Percentiles rank a stretch among this genome's conserved stretches.
These are phyloP conservation scores for Lepidochitona cinerea DNA, from an alignment of 2,888 invertebrate species.

Conservation along the genomic window DNA sequence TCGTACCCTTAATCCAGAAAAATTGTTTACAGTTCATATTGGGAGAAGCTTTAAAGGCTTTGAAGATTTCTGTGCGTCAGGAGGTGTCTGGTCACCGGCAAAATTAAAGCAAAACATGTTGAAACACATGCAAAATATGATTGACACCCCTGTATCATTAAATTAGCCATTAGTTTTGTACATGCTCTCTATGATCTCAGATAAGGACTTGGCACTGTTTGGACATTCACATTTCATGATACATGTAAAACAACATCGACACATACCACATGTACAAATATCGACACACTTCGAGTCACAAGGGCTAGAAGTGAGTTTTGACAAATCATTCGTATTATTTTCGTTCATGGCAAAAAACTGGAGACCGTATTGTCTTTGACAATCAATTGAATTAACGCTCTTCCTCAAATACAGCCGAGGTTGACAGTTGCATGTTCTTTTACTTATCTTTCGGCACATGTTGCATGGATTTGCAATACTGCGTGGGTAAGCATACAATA, in stretches of 20 bases:
- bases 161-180: too few relatives aligned
- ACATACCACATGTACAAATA: not conserved
- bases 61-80: not conserved
- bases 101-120: not conserved
- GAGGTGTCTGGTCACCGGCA: not conserved
- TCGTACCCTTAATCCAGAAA: not conserved
- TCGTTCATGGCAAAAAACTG: not conserved
- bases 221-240: not conserved
- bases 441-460: not conserved
- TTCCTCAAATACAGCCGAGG: not conserved
- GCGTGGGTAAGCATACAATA: not conserved
- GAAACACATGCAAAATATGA: not conserved
- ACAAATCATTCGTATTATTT: not conserved
- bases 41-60: not conserved
- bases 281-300: not conserved
- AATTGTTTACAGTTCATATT: not conserved
- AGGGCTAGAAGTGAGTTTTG: not conserved
- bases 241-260: not conserved
- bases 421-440: not conserved
- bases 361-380: not conserved
- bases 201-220: too few relatives aligned
- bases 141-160: too few relatives aligned
- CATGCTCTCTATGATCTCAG: too few relatives aligned
- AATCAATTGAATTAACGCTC: not conserved
- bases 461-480: not conserved